Base-by-base conservation (phyloP, 2,888 invertebrate species). In the Orchesellides sinensis region DNA sequence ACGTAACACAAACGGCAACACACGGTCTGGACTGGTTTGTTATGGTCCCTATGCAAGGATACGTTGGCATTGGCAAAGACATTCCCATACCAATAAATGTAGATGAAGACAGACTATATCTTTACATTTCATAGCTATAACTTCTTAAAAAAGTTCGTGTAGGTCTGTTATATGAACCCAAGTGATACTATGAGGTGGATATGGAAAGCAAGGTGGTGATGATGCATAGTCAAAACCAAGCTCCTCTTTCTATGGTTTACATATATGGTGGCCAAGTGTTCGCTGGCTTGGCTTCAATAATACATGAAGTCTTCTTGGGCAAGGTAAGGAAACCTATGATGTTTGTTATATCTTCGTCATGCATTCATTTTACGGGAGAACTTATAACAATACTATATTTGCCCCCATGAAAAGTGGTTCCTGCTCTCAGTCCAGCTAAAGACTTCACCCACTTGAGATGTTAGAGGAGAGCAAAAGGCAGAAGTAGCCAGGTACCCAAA, bases 371-470 rank as follows among this genome's bases (percentile, higher is more conserved):
- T 56, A 59, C 59, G 56, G 52, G 47, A 47, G 66, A 66, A 66
- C 47, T 75, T 59, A 75, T 68, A 32, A 25, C 29, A 68, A 4
- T 5, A 19, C 29, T 61, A 81, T 68, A n/a, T 81, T 73, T 66
- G 73, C 59, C 74, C 74, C 74, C 68, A 73, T 74, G 81, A 68
- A 81, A 81, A 74, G 68, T 81, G 45, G 73, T 69, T 81, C 73
- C 66, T 70, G 73, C 81, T 68, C 81, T 81, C 73, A 81, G 81
- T 81, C 81, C 81, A 81, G 73, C 59, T 81, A 74, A 81, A 68
- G 81, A 81, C 74, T 81, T 74, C 68, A 61, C 66, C 72, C 73
- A 80, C 80, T 75, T 75, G 52, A 75, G 65, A 72, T 79, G 79
- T 45, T 27, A 14, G n/a, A 47, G 66, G 10, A 70, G 56, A n/a